Percentiles rank a stretch among this genome's conserved stretches.
These are phyloP conservation scores for Anthonomus grandis DNA, from an alignment of 1,140 invertebrate genomes.

Conservation along the genomic window DNA sequence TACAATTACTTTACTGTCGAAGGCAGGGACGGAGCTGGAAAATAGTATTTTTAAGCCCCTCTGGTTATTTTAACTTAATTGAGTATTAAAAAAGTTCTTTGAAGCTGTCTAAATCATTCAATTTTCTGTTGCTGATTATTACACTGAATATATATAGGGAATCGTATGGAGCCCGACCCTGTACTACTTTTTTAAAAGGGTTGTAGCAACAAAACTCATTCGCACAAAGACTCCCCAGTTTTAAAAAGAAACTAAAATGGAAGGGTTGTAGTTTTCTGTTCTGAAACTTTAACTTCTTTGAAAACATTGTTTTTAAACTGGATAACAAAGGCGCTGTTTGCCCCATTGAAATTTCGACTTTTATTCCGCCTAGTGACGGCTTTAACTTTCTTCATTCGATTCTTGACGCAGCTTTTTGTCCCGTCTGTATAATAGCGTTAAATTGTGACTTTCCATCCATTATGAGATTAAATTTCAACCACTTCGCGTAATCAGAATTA, in stretches of 20 bases:
- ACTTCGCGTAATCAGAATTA: too few species aligned
- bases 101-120: too few species aligned
- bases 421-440: constrained; percentile 23
- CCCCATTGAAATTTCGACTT: constrained; percentile 28
- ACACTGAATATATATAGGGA: too few species aligned
- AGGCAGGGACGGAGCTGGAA: too few species aligned
- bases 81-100: too few species aligned
- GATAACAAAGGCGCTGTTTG: constrained; percentile 23
- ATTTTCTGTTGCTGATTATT: too few species aligned
- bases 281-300: constrained; percentile 32
- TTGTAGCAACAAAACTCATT: constrained; percentile 22
- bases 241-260: constrained; percentile 32
- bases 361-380: constrained; percentile 20
- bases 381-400: constrained; percentile 26
- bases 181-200: constrained; percentile 11
- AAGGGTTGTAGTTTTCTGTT: constrained; percentile 34
- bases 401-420: constrained; percentile 24
- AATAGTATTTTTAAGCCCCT: too few species aligned
- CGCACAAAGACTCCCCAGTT: constrained; percentile 28
- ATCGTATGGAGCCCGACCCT: constrained; percentile 8
- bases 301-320: constrained; percentile 30
- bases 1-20: constrained; percentile 9
- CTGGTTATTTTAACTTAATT: too few species aligned
- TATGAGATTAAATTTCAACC: constrained; percentile 25
- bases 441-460: constrained; percentile 29